A percentile compares a stretch with the other conserved stretches of the same genome.
Evolutionary conservation across 2,113 vertebrate species (phyloP).

Genomic region (Eleginops maclovinus): DNA sequence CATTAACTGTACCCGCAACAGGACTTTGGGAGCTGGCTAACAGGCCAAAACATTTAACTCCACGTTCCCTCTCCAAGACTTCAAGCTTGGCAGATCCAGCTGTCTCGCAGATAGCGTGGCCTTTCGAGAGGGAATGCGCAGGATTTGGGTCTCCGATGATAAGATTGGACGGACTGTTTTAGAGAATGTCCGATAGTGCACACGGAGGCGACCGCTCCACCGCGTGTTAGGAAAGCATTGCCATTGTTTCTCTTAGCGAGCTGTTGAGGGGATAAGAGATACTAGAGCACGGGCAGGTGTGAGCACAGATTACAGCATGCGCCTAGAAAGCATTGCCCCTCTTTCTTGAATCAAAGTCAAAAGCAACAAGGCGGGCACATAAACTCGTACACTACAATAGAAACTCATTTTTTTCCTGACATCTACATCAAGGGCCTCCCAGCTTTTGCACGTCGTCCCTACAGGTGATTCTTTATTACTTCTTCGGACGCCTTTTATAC

Average conservation of each 20-base stretch:
- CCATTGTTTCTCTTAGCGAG: conserved; percentile 68
- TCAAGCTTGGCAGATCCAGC: conserved; percentile 19
- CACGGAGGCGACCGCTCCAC: conserved; percentile 33
- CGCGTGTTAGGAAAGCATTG: conserved; percentile 49
- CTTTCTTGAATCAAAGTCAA: conserved; percentile 71
- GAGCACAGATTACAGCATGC: conserved; percentile 61
- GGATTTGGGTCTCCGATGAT: conserved; percentile 56
- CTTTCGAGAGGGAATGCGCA: conserved; percentile 53
- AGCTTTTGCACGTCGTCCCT: conserved; percentile 28
- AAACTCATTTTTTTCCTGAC: conserved; percentile 61
- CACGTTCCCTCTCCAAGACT: conserved; percentile 8
- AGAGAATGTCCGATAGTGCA: conserved; percentile 47
- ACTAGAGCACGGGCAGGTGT: conserved; percentile 69
- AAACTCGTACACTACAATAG: conserved; percentile 37
- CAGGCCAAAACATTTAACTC: conserved; percentile 7
- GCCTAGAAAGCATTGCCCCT: conserved; percentile 36
- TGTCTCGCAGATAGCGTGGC: conserved; percentile 35
- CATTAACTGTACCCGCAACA: too few species aligned
- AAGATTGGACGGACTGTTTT: conserved; percentile 38
- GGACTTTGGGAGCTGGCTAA: too few species aligned
- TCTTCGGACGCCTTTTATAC: conserved; percentile 71
- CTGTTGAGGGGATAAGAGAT: conserved; percentile 62
- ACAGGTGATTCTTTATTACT: conserved; percentile 64
- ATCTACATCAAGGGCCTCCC: conserved; percentile 69
- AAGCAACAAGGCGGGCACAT: conserved; percentile 69